These are phyloP conservation scores for Parambassis ranga DNA, from an alignment of 2,797 vertebrate species.

Conservation along the genomic window DNA sequence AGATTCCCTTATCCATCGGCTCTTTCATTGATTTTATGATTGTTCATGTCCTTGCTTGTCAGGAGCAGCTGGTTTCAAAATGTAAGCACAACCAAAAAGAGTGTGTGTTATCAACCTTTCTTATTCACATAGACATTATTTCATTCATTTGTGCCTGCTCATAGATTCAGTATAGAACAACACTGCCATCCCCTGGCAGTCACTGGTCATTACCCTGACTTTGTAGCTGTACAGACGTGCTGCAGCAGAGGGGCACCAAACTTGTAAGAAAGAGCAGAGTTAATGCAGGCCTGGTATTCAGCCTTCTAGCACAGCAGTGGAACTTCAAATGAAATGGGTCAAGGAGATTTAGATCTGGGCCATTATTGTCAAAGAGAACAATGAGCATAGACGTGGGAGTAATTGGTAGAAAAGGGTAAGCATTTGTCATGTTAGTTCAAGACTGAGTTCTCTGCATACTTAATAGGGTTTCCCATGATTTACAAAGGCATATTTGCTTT, in stretches of 20 bases:
- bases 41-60: slow-evolving; percentile 62
- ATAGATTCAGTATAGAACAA: slow-evolving; percentile 55
- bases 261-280: slow-evolving; percentile 16
- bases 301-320: slow-evolving; percentile 23
- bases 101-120: neutral
- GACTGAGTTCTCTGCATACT: slow-evolving; percentile 34
- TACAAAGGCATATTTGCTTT: slow-evolving; percentile 41
- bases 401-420: slow-evolving; percentile 67
- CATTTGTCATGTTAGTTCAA: slow-evolving; percentile 62
- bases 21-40: slow-evolving; percentile 59
- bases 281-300: slow-evolving; percentile 9
- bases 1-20: slow-evolving; percentile 53
- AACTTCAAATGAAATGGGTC: slow-evolving; percentile 68
- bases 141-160: neutral
- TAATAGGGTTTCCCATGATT: slow-evolving; percentile 52
- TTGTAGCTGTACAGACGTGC: neutral
- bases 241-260: slow-evolving; percentile 39
- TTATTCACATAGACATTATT: neutral
- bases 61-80: slow-evolving; percentile 51
- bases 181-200: slow-evolving; percentile 74
- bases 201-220: neutral
- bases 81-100: slow-evolving; percentile 26
- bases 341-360: slow-evolving; percentile 73
- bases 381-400: slow-evolving; percentile 54
- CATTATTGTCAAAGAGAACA: slow-evolving; percentile 69